Evolutionary conservation across 2,888 invertebrate species (phyloP), one percentile per base, ranked within the genome.

Genomic region (Ferrisia virgata): DNA sequence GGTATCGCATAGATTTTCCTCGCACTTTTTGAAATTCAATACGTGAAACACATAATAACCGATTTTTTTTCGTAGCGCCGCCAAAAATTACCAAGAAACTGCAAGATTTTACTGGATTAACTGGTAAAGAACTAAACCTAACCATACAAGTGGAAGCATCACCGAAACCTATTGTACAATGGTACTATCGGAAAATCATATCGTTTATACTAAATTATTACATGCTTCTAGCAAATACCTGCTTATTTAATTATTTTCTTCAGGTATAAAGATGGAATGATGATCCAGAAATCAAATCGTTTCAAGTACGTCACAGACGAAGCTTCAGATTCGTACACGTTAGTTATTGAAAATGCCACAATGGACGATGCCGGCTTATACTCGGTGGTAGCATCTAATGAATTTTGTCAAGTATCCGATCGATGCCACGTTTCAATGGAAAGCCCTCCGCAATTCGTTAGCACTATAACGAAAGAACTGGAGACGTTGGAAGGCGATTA

Each of bases 391-490:
- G 96, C 95, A 0, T 92, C 93, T 85, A 97, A 96, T 87, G 95
- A 96, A 87, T 91, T 96, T 86, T 95, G 95, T 87, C 96, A 97
- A 89, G 95, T 96, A 85, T 95, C 96, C 0, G 95, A 97, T 88
- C 95, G 95, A 89, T 96, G 96, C 92, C 94, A 94, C 87, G 92
- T 96, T 87, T 93, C 94, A 53, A 95, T 97, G 81, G 93, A 94
- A 87, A 94, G 95, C 83, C 93, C 94, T 86, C 95, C 95, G 0
- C 92, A 92, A 86, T 92, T 96, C 86, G 90, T 92, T 36, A 93
- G 93, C 88, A 92, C 91, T 87, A 89, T 96, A 80, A 93, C 93
- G 18, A 91, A 91, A 36, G 91, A 91, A 85, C 92, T 92, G 86
- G 91, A 93, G 33, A 92, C 94, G 85, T 92, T 93, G 33, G 94